A percentile compares a stretch with the other conserved stretches of the same genome.
Conservation (phyloP, 1,140 invertebrate genomes). For the Bicyclus anynana region DNA sequence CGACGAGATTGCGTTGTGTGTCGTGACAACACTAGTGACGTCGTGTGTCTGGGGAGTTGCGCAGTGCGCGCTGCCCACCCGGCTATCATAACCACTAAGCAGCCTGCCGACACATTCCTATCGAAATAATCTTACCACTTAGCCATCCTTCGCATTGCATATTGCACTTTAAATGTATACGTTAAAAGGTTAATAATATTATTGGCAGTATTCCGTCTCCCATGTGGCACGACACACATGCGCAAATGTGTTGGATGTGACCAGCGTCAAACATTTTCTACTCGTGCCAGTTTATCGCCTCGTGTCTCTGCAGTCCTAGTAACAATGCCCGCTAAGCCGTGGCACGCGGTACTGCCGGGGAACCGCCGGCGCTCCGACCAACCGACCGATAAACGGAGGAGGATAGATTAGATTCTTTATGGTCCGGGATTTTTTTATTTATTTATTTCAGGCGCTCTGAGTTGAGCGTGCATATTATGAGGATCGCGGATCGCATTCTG, state of each 20-base stretch:
- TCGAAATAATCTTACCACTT: conserved; percentile 15
- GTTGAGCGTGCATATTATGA: too few species aligned
- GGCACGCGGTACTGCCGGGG: conserved; percentile 71
- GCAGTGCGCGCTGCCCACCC: conserved; percentile 71
- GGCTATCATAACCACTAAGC: conserved; percentile 46
- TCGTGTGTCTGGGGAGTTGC: conserved; percentile 72
- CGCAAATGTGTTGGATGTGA: conserved; percentile 34
- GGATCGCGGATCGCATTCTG: too few species aligned
- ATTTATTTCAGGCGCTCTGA: too few species aligned
- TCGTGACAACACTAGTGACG: conserved; percentile 42
- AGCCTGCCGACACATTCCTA: conserved; percentile 43
- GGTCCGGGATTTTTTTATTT: too few species aligned
- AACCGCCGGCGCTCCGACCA: too few species aligned
- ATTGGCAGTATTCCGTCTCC: background rate
- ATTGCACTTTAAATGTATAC: conserved; percentile 13
- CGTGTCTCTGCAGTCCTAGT: conserved; percentile 50
- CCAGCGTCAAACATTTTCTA: conserved; percentile 23
- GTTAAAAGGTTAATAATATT: background rate
- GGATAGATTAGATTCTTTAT: too few species aligned
- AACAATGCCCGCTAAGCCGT: conserved; percentile 66
- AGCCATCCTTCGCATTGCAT: conserved; percentile 10
- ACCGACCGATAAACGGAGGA: too few species aligned
- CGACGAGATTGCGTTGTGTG: conserved; percentile 40
- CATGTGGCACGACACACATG: conserved; percentile 24
- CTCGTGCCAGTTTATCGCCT: conserved; percentile 15